Evolutionary conservation across 2,888 invertebrate species (phyloP).

Genomic region (Nematopogon swammerdamellus): DNA sequence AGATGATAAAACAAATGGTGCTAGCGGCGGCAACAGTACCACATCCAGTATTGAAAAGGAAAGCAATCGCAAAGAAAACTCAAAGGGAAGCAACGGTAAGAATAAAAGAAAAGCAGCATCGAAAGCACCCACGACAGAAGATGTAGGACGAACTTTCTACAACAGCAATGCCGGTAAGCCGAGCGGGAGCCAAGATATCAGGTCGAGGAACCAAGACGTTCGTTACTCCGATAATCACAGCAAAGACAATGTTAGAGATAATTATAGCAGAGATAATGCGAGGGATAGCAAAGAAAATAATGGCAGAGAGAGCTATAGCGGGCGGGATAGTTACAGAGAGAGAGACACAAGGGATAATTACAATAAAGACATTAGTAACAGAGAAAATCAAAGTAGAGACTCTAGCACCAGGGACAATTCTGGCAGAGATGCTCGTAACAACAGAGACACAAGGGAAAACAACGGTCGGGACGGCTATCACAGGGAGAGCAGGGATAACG

Average conservation of each 20-base stretch:
- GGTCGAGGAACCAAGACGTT: background rate
- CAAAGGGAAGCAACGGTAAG: background rate
- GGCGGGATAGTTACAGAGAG: background rate
- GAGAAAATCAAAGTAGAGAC: too few relatives aligned
- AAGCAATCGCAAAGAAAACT: background rate
- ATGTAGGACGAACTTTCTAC: background rate
- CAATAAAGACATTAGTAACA: background rate
- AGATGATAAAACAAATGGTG: background rate
- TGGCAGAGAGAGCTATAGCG: too few relatives aligned
- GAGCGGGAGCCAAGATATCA: background rate
- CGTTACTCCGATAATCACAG: background rate
- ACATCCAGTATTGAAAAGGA: background rate
- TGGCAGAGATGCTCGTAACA: background rate
- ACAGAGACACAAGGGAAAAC: too few relatives aligned
- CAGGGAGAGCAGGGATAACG: background rate
- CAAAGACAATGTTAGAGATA: background rate
- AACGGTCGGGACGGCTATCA: too few relatives aligned
- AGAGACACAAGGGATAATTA: background rate
- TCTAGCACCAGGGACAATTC: background rate
- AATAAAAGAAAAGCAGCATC: background rate
- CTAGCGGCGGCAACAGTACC: background rate
- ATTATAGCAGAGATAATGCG: constrained; percentile 15
- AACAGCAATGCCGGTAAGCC: background rate
- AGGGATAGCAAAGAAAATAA: constrained; percentile 20
- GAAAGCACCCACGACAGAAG: background rate